Evolutionary conservation across 2,113 vertebrate species (phyloP), one percentile per base, ranked within the genome.

Genomic region (Pelusios castaneus): DNA sequence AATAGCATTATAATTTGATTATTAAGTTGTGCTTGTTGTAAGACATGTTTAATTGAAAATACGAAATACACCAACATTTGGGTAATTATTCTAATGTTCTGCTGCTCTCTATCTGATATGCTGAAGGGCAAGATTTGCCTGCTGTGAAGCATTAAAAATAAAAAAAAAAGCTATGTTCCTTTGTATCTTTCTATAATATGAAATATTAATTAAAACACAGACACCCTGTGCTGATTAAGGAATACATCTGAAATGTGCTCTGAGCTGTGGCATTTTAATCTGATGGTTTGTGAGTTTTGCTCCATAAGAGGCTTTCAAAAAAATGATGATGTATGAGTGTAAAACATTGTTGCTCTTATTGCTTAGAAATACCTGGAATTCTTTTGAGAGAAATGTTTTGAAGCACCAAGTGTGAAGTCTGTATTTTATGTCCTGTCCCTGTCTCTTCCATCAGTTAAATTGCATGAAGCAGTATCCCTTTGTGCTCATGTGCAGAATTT

Each of bases 21-120:
- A 86, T 88, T 90, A 29, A 24, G 43, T 34, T 86, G 55, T 85
- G 91, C 90, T 96, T 95, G 80, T 88, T 56, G 89, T 38, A 77
- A 21, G 88, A 16, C 0, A 2, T 84, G 13, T 49, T 87, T 93
- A 70, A 89, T 70, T 76, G 93, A 51, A 91, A 93, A 63, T 52
- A 77, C 9, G 60, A 88, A 93, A 87, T 89, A 94, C 91, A 87
- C 77, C 78, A 80, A 52, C 13, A 3, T 89, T 89, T 96, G 43
- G 34, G 63, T 81, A 76, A 49, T 93, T 16, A 0, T 6, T 87
- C 17, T 92, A 76, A 76, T 38, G 47, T 51, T 55, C 6, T 27
- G 31, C 9, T 34, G 49, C 22, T 24, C 25, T 41, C 41, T 51
- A 0, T 78, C 0, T 2, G 49, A 38, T 84, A 38, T n/a, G 19